phyloP scores from a whole-genome alignment of 2,113 vertebrate species.

The Sceloporus undulatus region DNA sequence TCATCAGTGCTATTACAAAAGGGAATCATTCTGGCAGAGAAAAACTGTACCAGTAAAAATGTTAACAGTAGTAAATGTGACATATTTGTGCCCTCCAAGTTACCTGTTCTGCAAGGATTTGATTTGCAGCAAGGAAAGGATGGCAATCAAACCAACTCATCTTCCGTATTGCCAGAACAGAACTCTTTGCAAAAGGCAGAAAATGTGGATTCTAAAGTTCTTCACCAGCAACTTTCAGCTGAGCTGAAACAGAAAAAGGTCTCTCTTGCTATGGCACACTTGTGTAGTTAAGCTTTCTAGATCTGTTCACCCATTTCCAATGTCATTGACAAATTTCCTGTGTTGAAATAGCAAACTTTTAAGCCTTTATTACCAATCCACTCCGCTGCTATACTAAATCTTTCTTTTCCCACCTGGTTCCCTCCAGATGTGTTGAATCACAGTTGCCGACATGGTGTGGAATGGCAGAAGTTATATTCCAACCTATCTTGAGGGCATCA shows the following conservation, averaged over 20 bases:
- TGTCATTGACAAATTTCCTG: neutral
- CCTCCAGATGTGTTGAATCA: neutral
- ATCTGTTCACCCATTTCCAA: neutral
- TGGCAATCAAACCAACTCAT: slow-evolving; percentile 67
- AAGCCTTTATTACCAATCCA: neutral
- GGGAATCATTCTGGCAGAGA: fast-evolving
- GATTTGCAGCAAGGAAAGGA: slow-evolving; percentile 48
- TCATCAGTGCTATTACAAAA: neutral
- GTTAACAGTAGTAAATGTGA: slow-evolving; percentile 64
- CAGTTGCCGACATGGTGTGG: neutral
- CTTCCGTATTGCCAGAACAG: slow-evolving; percentile 74
- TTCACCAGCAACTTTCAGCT: slow-evolving; percentile 75
- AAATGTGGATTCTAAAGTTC: slow-evolving; percentile 50
- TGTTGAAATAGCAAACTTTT: neutral
- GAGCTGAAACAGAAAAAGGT: slow-evolving; percentile 94
- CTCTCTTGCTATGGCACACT: neutral
- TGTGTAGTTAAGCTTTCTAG: neutral
- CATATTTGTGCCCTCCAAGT: slow-evolving; percentile 63
- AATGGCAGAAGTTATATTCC: neutral
- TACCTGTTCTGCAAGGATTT: slow-evolving; percentile 63
- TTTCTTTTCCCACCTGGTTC: neutral
- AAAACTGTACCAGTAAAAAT: slow-evolving; percentile 24
- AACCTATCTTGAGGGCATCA: neutral
- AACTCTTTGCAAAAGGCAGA: slow-evolving; percentile 10
- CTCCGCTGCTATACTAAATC: neutral